Conservation (phyloP, 2,113 vertebrate genomes). For the Burhinus bistriatus region DNA sequence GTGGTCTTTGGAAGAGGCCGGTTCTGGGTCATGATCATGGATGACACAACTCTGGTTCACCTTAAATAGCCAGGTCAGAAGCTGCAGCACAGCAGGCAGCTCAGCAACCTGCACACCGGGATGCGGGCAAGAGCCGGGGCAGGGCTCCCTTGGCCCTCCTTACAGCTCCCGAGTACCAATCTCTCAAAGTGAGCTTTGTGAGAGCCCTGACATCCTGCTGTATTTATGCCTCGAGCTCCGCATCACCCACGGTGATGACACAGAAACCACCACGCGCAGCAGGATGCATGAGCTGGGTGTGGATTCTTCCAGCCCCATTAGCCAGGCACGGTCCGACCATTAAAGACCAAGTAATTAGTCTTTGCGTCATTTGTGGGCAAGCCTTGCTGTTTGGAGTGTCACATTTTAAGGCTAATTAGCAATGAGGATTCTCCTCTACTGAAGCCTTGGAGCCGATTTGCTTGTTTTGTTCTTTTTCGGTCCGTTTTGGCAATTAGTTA, state of each 20-base stretch:
- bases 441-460: neutral
- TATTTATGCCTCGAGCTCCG: neutral
- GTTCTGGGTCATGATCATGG: rapidly evolving
- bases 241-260: slow-evolving; percentile 32
- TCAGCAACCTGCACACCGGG: rapidly evolving
- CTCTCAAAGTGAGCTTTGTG: neutral
- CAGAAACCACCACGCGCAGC: slow-evolving; percentile 21
- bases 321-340: slow-evolving; percentile 29
- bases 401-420: slow-evolving; percentile 51
- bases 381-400: slow-evolving; percentile 39
- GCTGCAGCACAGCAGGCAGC: neutral
- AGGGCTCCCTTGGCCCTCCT: neutral
- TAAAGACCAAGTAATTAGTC: slow-evolving; percentile 48
- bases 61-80: neutral
- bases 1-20: neutral
- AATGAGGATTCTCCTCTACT: slow-evolving; percentile 34
- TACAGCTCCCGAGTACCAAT: neutral
- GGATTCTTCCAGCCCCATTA: slow-evolving; percentile 48
- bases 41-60: neutral
- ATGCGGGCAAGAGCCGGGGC: neutral
- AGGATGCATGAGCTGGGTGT: slow-evolving; percentile 52
- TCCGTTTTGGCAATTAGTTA: neutral
- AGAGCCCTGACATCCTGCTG: slow-evolving; percentile 1
- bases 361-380: slow-evolving; percentile 52
- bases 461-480: slow-evolving; percentile 53